Evolutionary conservation across 2,797 vertebrate genomes (phyloP).

Genomic region (Pseudochromis fuscus): DNA sequence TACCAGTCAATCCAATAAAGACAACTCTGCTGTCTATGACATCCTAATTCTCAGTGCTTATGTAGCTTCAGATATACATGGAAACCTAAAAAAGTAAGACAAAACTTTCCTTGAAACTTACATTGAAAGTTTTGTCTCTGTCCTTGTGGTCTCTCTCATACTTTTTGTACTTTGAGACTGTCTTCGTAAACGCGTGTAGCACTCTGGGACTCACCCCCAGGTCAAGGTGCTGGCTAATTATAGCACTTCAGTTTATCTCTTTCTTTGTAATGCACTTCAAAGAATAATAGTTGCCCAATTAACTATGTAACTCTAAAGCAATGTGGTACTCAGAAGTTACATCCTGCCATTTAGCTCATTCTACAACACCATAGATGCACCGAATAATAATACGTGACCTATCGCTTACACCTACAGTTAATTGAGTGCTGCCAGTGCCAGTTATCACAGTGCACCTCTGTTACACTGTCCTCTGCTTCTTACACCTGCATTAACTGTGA

Average conservation of each 20-base stretch:
- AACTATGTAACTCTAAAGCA: conserved; percentile 24
- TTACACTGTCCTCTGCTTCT: background rate
- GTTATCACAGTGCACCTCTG: background rate
- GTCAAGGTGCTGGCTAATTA: conserved; percentile 25
- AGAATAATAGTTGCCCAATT: conserved; percentile 40
- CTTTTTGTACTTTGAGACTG: background rate
- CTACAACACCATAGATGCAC: conserved; percentile 6
- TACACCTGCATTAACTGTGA: background rate
- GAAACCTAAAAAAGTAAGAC: background rate
- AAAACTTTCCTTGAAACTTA: conserved; percentile 4
- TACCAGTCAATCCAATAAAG: conserved; percentile 31
- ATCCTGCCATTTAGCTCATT: conserved; percentile 39
- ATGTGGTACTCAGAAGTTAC: conserved; percentile 25
- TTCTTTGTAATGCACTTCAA: conserved; percentile 20
- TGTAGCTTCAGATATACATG: conserved; percentile 21
- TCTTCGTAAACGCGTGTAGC: conserved; percentile 5
- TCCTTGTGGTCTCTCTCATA: background rate
- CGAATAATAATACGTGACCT: conserved; percentile 1
- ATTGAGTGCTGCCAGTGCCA: background rate
- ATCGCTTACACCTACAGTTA: background rate
- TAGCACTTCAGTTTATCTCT: conserved; percentile 31
- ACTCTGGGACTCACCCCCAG: conserved; percentile 21
- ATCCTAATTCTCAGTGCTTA: conserved; percentile 1
- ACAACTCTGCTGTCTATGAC: conserved; percentile 10
- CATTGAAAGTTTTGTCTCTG: background rate